Percentiles rank a stretch among this genome's conserved stretches.
phyloP scores from a whole-genome alignment of 2,888 invertebrate species.

The Cataglyphis rosenhaueri region DNA sequence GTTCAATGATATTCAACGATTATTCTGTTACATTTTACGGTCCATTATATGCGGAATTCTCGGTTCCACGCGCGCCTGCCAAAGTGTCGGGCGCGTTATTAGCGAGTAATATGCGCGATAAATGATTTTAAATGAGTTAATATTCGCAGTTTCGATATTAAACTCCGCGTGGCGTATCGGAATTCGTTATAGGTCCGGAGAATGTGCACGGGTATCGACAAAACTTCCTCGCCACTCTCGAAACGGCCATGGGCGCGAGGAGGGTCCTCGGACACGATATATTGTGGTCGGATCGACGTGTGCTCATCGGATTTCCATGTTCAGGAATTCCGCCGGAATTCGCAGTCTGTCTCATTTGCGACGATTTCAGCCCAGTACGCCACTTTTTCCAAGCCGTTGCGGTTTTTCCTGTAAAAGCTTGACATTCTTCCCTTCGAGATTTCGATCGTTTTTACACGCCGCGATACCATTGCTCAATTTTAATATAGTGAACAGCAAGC shows the following conservation, averaged over 20 bases:
- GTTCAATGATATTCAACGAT: slow-evolving; percentile 35
- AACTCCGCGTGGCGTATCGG: slow-evolving; percentile 65
- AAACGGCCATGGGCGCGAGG: slow-evolving; percentile 45
- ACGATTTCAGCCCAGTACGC: slow-evolving; percentile 60
- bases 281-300: slow-evolving; percentile 70
- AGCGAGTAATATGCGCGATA: slow-evolving; percentile 55
- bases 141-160: slow-evolving; percentile 66
- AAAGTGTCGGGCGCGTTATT: slow-evolving; percentile 56
- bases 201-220: slow-evolving; percentile 66
- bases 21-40: slow-evolving; percentile 47
- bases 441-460: slow-evolving; percentile 27
- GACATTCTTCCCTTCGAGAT: slow-evolving; percentile 34
- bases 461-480: slow-evolving; percentile 17
- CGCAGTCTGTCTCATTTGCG: slow-evolving; percentile 65
- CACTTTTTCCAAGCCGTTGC: slow-evolving; percentile 38
- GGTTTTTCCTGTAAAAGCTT: slow-evolving; percentile 32
- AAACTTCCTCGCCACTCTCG: slow-evolving; percentile 68
- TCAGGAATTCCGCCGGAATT: slow-evolving; percentile 74
- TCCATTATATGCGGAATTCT: slow-evolving; percentile 53
- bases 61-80: slow-evolving; percentile 19
- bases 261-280: slow-evolving; percentile 63
- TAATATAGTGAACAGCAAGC: slow-evolving; percentile 9
- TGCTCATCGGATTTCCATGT: slow-evolving; percentile 65
- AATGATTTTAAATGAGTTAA: slow-evolving; percentile 68
- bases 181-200: slow-evolving; percentile 66